Conservation (phyloP, 1,140 invertebrate species). For the Heliconius congener region DNA sequence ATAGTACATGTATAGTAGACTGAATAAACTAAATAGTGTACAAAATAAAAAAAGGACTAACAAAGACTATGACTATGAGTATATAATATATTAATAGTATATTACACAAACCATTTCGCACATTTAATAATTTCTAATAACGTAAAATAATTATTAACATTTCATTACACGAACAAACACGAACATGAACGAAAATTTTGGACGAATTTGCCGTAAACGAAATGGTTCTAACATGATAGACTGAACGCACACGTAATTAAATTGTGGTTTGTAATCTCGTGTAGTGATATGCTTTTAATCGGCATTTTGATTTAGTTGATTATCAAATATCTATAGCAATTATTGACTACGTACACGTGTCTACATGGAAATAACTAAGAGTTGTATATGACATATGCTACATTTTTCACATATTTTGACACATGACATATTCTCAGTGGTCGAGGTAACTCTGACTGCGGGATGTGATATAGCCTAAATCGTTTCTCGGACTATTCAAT, state of each 20-base stretch:
- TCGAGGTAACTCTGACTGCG: too few relatives aligned
- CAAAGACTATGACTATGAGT: too few relatives aligned
- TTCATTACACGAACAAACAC: not conserved
- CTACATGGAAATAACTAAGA: not conserved
- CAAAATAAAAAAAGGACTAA: too few relatives aligned
- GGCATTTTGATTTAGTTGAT: not conserved
- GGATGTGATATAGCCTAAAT: too few relatives aligned
- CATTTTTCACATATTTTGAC: too few relatives aligned
- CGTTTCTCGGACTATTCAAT: too few relatives aligned
- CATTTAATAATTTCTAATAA: not conserved
- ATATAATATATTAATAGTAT: too few relatives aligned
- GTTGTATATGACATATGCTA: too few relatives aligned
- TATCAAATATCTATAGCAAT: not conserved
- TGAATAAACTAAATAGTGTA: too few relatives aligned
- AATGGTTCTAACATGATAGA: conserved; percentile 2
- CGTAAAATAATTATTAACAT: not conserved
- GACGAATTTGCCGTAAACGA: not conserved
- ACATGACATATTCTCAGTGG: too few relatives aligned
- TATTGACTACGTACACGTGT: not conserved
- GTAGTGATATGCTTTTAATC: not conserved
- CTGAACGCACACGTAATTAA: not conserved
- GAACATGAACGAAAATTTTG: not conserved
- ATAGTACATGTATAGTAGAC: too few relatives aligned
- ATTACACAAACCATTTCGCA: too few relatives aligned
- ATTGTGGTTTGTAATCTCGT: not conserved